Evolutionary conservation across 2,888 invertebrate genomes (phyloP).

Genomic region (Thysanoteuthis rhombus): DNA sequence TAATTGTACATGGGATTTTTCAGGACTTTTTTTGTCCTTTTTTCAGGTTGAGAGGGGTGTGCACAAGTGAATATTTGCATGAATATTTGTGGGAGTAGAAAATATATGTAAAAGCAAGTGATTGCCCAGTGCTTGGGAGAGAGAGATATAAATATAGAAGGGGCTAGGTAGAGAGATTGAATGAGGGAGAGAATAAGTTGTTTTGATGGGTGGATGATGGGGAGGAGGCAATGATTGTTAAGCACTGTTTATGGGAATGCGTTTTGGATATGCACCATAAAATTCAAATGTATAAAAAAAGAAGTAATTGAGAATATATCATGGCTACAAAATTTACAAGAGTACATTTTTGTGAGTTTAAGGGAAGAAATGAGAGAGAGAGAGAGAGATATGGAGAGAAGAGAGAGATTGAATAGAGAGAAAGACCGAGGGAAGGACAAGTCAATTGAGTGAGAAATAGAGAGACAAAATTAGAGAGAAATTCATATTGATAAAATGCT

Average conservation of each 20-base stretch:
- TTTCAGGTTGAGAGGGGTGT: background rate
- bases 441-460: too few species aligned
- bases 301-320: background rate
- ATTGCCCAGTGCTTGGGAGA: background rate
- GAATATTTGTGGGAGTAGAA: background rate
- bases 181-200: background rate
- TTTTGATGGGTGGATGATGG: background rate
- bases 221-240: background rate
- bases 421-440: background rate
- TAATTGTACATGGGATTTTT: background rate
- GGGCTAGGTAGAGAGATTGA: background rate
- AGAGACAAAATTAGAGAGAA: background rate
- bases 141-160: background rate
- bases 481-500: too few species aligned
- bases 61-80: background rate
- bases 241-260: background rate
- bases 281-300: background rate
- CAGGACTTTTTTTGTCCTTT: background rate
- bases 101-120: background rate
- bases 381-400: background rate
- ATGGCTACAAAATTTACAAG: background rate
- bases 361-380: background rate
- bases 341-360: fast-evolving
- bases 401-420: background rate
- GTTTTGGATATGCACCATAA: background rate